Evolutionary conservation across 2,797 vertebrate species (phyloP).

Genomic region (Varecia variegata): DNA sequence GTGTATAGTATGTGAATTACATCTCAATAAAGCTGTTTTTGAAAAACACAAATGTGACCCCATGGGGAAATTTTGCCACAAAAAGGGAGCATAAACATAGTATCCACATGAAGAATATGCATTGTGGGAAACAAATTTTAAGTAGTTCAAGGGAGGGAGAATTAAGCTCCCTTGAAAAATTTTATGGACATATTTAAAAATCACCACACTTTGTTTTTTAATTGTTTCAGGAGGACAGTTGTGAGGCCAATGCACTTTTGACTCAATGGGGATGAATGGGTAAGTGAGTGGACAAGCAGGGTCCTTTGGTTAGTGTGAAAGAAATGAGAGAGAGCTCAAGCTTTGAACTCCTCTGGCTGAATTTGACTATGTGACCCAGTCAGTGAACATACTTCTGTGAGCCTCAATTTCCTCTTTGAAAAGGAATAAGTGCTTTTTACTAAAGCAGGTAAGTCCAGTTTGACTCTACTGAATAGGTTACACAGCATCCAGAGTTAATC

Average conservation of each 20-base stretch:
- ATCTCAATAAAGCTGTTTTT: neutral
- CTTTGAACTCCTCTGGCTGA: neutral
- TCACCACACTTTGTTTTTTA: neutral
- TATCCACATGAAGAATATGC: neutral
- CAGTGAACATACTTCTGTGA: neutral
- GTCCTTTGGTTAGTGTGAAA: neutral
- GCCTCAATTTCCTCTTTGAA: neutral
- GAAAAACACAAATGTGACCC: neutral
- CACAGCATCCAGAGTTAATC: neutral
- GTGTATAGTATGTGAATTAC: neutral
- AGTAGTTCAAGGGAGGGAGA: neutral
- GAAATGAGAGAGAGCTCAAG: neutral
- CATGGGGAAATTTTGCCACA: neutral
- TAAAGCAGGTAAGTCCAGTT: neutral
- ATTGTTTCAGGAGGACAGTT: conserved; percentile 39
- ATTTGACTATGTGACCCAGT: neutral
- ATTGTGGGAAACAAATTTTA: neutral
- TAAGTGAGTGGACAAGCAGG: neutral
- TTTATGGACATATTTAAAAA: neutral
- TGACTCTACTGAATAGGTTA: neutral
- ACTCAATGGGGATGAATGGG: neutral
- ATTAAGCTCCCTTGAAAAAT: neutral
- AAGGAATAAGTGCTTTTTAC: neutral
- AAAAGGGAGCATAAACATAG: neutral
- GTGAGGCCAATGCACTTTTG: neutral